phyloP scores from a whole-genome alignment of 1,140 invertebrate species.

The Streblospio benedicti region DNA sequence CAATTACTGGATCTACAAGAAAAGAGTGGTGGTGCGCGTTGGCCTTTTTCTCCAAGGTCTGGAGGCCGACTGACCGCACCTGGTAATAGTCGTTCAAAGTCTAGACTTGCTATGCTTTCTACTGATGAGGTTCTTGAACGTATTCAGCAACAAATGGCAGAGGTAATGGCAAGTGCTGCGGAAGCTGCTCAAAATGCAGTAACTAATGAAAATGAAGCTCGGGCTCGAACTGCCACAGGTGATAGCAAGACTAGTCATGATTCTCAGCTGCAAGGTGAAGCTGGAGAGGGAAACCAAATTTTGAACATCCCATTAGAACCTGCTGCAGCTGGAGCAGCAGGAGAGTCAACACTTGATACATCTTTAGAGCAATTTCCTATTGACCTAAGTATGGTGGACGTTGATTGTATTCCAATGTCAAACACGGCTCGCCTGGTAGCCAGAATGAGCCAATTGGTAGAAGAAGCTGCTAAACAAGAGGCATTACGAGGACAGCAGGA shows the following conservation, averaged over 20 bases:
- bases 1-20: slow-evolving; percentile 3
- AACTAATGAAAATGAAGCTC: slow-evolving; percentile 5
- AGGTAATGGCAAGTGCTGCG: slow-evolving; percentile 5
- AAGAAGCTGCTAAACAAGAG: no score
- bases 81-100: no score
- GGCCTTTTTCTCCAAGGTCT: slow-evolving; percentile 7
- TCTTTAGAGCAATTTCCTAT: slow-evolving; percentile 3
- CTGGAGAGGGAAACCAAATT: background rate
- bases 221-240: background rate
- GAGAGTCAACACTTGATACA: background rate
- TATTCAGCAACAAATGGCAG: slow-evolving; percentile 8
- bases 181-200: slow-evolving; percentile 2
- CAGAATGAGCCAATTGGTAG: no score
- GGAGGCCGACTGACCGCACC: no score
- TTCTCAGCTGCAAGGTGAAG: background rate
- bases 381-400: background rate
- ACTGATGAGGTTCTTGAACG: slow-evolving; percentile 7
- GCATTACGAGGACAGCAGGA: no score
- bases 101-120: background rate
- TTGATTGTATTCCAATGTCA: background rate
- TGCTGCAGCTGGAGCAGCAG: background rate
- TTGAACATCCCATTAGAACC: background rate
- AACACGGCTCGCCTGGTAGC: slow-evolving; percentile 4
- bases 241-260: background rate
- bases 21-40: background rate